These are phyloP conservation scores for Matsumyia berberina DNA, from an alignment of 2,888 invertebrate genomes.

Conservation along the genomic window DNA sequence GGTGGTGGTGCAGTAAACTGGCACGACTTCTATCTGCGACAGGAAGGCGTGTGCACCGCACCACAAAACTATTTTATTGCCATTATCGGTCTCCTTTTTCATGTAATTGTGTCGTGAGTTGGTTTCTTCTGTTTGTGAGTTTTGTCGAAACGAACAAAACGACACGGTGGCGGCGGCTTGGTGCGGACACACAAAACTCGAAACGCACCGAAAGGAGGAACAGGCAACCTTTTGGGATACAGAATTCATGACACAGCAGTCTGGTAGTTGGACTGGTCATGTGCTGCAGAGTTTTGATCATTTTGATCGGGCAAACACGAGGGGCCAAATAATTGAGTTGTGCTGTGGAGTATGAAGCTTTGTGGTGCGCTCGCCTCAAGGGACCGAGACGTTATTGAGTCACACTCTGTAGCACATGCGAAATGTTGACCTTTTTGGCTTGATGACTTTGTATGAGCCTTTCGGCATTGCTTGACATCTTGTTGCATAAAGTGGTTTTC, in stretches of 20 bases:
- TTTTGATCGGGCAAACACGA: constrained; percentile 21
- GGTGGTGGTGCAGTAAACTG: constrained; percentile 13
- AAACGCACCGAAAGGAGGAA: constrained; percentile 18
- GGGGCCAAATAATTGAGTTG: constrained; percentile 58
- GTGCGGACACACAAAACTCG: constrained; percentile 7
- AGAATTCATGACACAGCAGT: constrained; percentile 29
- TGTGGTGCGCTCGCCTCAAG: constrained; percentile 23
- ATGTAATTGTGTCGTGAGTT: constrained; percentile 65
- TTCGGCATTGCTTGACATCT: constrained; percentile 20
- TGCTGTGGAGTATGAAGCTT: constrained; percentile 49
- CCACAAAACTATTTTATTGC: constrained; percentile 65
- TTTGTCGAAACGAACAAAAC: constrained; percentile 43
- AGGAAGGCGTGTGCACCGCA: constrained; percentile 66
- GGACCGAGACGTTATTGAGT: constrained; percentile 55
- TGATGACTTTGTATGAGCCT: constrained; percentile 25
- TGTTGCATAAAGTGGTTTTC: not conserved
- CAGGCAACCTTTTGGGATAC: constrained; percentile 32
- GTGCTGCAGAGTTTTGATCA: not conserved
- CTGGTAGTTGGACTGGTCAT: not conserved
- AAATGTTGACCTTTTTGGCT: constrained; percentile 55
- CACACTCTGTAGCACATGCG: constrained; percentile 61
- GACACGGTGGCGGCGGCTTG: constrained; percentile 14
- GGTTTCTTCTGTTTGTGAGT: constrained; percentile 12
- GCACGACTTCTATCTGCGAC: constrained; percentile 41
- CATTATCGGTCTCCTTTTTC: constrained; percentile 62